Percentiles rank a stretch among this genome's conserved stretches.
These are phyloP conservation scores for Toxonevra muliebris DNA, from an alignment of 2,888 invertebrate species.

Conservation along the genomic window DNA sequence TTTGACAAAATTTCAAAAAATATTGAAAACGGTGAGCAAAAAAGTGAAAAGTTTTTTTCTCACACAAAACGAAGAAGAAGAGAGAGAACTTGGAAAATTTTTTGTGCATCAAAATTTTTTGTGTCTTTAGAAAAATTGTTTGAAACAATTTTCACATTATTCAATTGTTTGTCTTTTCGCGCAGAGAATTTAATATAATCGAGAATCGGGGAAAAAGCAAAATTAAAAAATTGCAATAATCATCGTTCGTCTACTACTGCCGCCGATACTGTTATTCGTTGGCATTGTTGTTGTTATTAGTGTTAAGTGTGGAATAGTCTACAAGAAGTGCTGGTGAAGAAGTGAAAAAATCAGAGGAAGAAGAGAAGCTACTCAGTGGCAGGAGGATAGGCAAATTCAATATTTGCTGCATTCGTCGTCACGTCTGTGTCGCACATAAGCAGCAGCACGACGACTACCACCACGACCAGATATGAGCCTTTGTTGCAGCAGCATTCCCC, in stretches of 20 bases:
- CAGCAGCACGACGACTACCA: background rate
- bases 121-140: slow-evolving; percentile 32
- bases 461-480: background rate
- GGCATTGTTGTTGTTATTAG: background rate
- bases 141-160: slow-evolving; percentile 24
- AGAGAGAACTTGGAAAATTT: slow-evolving; percentile 23
- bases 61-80: slow-evolving; percentile 11
- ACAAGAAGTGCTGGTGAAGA: background rate
- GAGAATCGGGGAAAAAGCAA: slow-evolving; percentile 5
- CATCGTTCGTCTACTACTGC: slow-evolving; percentile 23
- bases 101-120: slow-evolving; percentile 39
- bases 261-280: slow-evolving; percentile 22
- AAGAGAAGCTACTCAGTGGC: background rate
- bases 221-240: slow-evolving; percentile 17
- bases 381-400: background rate
- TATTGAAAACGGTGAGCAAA: slow-evolving; percentile 32
- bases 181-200: slow-evolving; percentile 7
- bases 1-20: slow-evolving; percentile 23
- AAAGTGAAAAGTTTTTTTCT: background rate
- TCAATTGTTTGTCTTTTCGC: slow-evolving; percentile 20
- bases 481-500: background rate
- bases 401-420: background rate
- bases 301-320: too few relatives aligned
- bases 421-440: background rate
- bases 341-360: background rate